A percentile compares a stretch with the other conserved stretches of the same genome.
Conservation (phyloP, 2,797 vertebrate species). For the Acanthiza pusilla region DNA sequence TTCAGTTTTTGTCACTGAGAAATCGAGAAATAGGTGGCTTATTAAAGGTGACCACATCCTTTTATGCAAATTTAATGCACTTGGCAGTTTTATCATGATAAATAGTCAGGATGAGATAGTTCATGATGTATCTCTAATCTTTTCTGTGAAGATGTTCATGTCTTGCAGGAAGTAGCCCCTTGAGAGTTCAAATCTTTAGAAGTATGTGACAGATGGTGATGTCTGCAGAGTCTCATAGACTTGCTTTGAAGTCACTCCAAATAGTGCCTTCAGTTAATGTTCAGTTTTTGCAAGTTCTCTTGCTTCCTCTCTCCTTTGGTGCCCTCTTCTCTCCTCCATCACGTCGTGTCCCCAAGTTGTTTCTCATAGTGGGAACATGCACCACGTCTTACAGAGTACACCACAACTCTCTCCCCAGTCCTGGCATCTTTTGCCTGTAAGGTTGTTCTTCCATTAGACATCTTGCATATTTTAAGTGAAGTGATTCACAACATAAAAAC, state of each 20-base stretch:
- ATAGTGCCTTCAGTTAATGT: neutral
- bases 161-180: slow-evolving; percentile 39
- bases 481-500: slow-evolving; percentile 6
- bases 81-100: slow-evolving; percentile 50
- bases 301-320: neutral
- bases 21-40: slow-evolving; percentile 34
- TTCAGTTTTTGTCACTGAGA: slow-evolving; percentile 35
- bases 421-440: neutral
- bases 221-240: neutral
- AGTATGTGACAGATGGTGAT: slow-evolving; percentile 39
- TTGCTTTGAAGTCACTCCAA: slow-evolving; percentile 44
- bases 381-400: neutral
- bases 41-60: slow-evolving; percentile 42
- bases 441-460: neutral
- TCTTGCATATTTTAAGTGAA: slow-evolving; percentile 31
- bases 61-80: slow-evolving; percentile 56
- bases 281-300: neutral
- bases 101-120: slow-evolving; percentile 33
- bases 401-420: neutral
- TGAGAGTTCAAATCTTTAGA: slow-evolving; percentile 23
- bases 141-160: slow-evolving; percentile 32
- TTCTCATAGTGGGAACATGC: neutral
- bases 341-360: neutral
- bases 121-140: slow-evolving; percentile 50
- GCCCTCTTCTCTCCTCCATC: neutral